A percentile compares a stretch with the other conserved stretches of the same genome.
phyloP scores from a whole-genome alignment of 2,888 invertebrate genomes.

The Chrysotoxum bicinctum region DNA sequence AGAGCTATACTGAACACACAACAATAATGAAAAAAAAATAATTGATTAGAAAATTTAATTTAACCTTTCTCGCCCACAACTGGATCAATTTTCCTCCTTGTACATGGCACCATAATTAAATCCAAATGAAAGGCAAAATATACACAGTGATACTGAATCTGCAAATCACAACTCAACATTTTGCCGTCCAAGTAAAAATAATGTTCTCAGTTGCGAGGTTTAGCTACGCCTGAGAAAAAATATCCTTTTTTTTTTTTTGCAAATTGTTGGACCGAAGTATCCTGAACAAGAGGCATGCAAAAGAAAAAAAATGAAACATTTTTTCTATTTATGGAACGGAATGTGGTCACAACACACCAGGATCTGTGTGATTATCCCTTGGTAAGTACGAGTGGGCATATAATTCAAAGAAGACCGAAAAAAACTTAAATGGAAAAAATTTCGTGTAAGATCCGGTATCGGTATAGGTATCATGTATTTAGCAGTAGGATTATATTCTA shows the following conservation, averaged over 20 bases:
- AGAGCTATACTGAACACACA: not conserved
- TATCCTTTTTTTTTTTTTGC: not conserved
- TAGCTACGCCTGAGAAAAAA: not conserved
- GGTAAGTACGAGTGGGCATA: not conserved
- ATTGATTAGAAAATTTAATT: constrained; percentile 26
- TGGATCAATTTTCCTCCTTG: not conserved
- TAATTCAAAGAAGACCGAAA: not conserved
- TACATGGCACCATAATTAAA: constrained; percentile 3
- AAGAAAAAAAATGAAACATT: not conserved
- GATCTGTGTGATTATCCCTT: not conserved
- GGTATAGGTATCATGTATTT: too few species aligned
- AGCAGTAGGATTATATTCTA: too few species aligned
- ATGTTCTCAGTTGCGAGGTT: too few species aligned
- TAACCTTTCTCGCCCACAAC: constrained; percentile 6
- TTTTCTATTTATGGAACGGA: not conserved
- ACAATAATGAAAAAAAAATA: constrained; percentile 10
- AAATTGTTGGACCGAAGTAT: not conserved
- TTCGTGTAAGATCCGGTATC: not conserved
- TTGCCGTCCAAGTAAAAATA: not conserved
- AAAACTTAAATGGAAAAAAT: not conserved
- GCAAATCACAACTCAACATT: not conserved
- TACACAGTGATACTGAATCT: not conserved
- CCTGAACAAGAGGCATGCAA: not conserved
- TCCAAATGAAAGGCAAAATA: not conserved
- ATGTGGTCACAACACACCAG: not conserved